Conservation (phyloP, 2,888 invertebrate species). For the Sepiola atlantica region DNA sequence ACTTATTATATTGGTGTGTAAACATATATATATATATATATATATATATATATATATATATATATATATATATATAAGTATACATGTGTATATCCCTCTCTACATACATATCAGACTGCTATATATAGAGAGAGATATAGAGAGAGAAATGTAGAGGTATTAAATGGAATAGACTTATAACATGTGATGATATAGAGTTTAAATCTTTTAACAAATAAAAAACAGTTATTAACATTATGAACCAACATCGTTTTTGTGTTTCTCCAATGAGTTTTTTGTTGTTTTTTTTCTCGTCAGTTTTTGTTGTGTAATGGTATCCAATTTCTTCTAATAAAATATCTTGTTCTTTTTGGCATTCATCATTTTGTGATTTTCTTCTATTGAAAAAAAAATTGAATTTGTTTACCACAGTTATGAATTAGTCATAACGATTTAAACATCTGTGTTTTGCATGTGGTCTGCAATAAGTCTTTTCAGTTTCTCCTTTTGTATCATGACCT, state of each 20-base stretch:
- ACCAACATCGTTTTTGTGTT: not conserved
- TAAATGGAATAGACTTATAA: not conserved
- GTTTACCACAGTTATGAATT: not conserved
- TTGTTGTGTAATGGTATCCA: not conserved
- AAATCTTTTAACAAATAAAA: not conserved
- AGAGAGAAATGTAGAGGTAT: not conserved
- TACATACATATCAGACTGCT: not conserved
- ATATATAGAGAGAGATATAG: not conserved
- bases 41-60: constrained; percentile 41
- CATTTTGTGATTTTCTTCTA: not conserved
- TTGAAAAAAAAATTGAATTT: not conserved
- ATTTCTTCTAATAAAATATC: not conserved
- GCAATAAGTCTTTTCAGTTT: constrained; percentile 54
- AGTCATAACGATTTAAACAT: constrained; percentile 42
- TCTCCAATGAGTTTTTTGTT: not conserved
- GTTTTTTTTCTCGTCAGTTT: not conserved
- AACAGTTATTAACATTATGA: not conserved
- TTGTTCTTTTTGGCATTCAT: not conserved
- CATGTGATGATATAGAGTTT: not conserved
- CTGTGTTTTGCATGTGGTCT: constrained; percentile 51
- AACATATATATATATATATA: constrained; percentile 42
- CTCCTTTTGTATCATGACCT: constrained; percentile 81
- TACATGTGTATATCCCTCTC: not conserved
- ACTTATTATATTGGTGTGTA: no score
- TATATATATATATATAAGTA: not conserved